A percentile compares a stretch with the other conserved stretches of the same genome.
phyloP scores from a whole-genome alignment of 2,113 vertebrate species.

The Sapajus apella region DNA sequence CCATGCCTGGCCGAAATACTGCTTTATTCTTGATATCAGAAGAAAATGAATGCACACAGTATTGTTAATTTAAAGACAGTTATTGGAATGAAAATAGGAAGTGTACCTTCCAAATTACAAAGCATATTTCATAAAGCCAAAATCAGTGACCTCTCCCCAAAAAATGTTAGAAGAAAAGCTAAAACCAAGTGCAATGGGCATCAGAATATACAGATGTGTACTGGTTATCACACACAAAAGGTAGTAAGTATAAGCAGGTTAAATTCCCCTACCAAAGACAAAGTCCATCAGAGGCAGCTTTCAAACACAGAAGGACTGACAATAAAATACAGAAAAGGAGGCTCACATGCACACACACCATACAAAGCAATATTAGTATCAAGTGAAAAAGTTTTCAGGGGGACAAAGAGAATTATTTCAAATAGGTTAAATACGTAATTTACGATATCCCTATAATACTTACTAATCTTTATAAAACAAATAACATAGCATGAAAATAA shows the following conservation, averaged over 20 bases:
- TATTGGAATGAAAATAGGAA: conserved; percentile 10
- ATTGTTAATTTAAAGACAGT: conserved; percentile 24
- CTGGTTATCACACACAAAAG: conserved; percentile 2
- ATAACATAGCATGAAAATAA: neutral
- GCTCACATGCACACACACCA: neutral
- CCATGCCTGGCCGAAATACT: neutral
- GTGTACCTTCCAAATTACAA: neutral
- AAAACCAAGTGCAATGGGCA: neutral
- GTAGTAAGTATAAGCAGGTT: neutral
- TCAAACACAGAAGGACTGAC: conserved; percentile 15
- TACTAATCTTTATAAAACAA: neutral
- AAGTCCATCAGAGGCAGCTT: conserved; percentile 3
- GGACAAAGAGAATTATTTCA: neutral
- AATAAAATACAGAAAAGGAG: conserved; percentile 22
- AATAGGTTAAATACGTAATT: neutral
- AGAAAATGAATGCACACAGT: neutral
- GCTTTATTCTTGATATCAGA: conserved; percentile 13
- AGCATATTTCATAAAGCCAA: conserved; percentile 3
- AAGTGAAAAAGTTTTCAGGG: neutral
- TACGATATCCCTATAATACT: neutral
- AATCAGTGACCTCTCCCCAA: neutral
- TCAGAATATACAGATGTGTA: neutral
- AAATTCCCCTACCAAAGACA: conserved; percentile 6
- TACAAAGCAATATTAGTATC: neutral
- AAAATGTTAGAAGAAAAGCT: neutral